Evolutionary conservation across 2,797 vertebrate species (phyloP).

Genomic region (Vultur gryphus): DNA sequence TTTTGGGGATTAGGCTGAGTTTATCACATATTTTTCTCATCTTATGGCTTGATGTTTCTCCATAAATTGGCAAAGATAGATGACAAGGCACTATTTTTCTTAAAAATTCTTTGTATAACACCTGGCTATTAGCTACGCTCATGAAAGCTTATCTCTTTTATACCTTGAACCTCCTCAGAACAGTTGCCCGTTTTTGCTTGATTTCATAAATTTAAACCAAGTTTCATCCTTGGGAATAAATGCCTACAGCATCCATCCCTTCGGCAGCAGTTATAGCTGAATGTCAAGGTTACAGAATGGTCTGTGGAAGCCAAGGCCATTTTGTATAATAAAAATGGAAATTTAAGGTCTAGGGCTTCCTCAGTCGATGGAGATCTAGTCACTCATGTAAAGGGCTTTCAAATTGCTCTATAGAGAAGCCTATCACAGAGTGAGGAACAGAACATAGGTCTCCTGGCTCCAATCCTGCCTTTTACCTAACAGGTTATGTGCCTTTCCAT

Average conservation of each 20-base stretch:
- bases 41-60: not conserved
- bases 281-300: not conserved
- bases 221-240: not conserved
- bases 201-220: not conserved
- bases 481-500: not conserved
- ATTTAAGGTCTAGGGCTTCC: not conserved
- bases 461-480: not conserved
- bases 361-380: not conserved
- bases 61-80: not conserved
- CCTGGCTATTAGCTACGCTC: not conserved
- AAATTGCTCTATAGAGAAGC: not conserved
- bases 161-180: not conserved
- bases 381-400: not conserved
- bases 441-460: not conserved
- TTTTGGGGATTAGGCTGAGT: not conserved
- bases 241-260: not conserved
- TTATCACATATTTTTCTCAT: not conserved
- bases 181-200: not conserved
- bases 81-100: not conserved
- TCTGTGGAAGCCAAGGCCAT: not conserved
- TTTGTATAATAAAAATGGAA: not conserved
- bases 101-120: not conserved
- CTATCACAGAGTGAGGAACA: not conserved
- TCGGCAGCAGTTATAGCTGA: not conserved
- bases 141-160: not conserved